These are phyloP conservation scores for Noctua janthina DNA, from an alignment of 2,888 invertebrate genomes.

Conservation along the genomic window DNA sequence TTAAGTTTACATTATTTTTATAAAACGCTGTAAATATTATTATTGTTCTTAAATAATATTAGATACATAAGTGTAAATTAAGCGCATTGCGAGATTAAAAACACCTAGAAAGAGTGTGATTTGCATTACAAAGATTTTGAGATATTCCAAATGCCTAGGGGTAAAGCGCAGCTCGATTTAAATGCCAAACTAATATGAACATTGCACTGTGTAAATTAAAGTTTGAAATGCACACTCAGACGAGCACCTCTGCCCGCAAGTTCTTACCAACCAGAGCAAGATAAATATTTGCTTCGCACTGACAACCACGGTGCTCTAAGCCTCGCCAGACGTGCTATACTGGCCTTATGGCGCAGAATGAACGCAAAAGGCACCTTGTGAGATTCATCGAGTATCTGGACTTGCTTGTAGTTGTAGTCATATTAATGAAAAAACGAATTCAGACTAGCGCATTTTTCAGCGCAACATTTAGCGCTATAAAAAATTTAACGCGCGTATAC, in stretches of 20 bases:
- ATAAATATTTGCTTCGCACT: not conserved
- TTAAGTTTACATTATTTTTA: slow-evolving; percentile 7
- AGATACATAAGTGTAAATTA: not conserved
- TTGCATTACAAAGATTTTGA: slow-evolving; percentile 1
- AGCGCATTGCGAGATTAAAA: not conserved
- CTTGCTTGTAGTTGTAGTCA: not conserved
- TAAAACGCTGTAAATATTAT: slow-evolving; percentile 1
- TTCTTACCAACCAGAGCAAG: not conserved
- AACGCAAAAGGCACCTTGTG: not conserved
- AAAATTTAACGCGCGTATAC: too few species aligned
- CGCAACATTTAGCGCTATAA: not conserved
- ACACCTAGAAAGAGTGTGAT: not conserved
- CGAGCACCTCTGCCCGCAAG: not conserved
- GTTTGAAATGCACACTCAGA: not conserved
- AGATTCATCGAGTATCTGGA: not conserved
- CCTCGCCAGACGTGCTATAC: not conserved
- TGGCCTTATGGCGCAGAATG: not conserved
- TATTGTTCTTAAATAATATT: slow-evolving; percentile 23
- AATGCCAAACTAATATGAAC: not conserved
- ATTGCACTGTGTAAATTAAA: not conserved
- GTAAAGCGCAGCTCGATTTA: not conserved
- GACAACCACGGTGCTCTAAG: not conserved
- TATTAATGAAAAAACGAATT: not conserved
- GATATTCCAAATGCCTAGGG: not conserved
- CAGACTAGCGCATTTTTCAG: not conserved